A percentile compares a stretch with the other conserved stretches of the same genome.
Evolutionary conservation across 2,113 vertebrate genomes (phyloP).

Genomic region (Athene noctua): DNA sequence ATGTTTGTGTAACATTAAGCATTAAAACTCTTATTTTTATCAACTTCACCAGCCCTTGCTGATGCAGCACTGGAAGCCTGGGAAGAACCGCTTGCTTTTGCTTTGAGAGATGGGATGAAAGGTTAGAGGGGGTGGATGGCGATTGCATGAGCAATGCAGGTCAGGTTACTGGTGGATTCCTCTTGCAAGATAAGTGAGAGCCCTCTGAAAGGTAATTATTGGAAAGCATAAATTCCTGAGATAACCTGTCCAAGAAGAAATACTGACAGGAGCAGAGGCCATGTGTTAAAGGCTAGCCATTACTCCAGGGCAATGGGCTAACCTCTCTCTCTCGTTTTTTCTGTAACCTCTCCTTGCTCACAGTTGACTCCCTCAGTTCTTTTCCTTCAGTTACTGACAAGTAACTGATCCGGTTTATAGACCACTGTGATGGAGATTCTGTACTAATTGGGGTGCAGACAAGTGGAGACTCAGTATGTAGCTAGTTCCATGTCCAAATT

Average conservation of each 20-base stretch:
- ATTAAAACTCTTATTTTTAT: slow-evolving; percentile 35
- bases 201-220: slow-evolving; percentile 77
- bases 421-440: background rate
- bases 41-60: background rate
- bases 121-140: slow-evolving; percentile 29
- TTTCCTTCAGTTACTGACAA: background rate
- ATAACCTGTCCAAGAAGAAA: slow-evolving; percentile 74
- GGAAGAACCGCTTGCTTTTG: background rate
- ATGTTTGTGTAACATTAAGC: slow-evolving; percentile 18
- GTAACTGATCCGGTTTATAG: background rate
- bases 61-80: slow-evolving; percentile 6
- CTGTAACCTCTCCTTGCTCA: slow-evolving; percentile 8
- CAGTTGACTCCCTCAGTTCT: background rate
- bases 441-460: background rate
- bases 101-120: slow-evolving; percentile 30
- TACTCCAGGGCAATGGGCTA: slow-evolving; percentile 25
- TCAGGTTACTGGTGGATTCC: slow-evolving; percentile 73
- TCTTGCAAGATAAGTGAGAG: slow-evolving; percentile 73
- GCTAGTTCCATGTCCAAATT: background rate
- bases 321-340: background rate
- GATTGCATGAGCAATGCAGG: slow-evolving; percentile 67
- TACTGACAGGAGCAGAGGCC: slow-evolving; percentile 65
- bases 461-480: background rate
- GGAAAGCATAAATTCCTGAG: slow-evolving; percentile 77
- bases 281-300: slow-evolving; percentile 46